Evolutionary conservation across 2,888 invertebrate species (phyloP).

Genomic region (Omphaloscelis lunosa): DNA sequence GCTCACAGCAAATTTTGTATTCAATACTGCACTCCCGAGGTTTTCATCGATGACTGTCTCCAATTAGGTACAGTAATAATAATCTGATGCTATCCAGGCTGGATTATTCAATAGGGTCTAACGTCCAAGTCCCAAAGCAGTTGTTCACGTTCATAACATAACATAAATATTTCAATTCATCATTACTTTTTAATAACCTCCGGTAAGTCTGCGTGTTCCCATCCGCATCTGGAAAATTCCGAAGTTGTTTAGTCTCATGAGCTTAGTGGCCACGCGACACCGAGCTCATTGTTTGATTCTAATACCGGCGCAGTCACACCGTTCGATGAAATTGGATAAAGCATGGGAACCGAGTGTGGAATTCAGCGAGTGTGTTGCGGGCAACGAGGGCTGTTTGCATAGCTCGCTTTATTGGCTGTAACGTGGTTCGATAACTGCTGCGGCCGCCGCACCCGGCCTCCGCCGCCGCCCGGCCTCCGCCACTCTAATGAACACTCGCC

Average conservation of each 20-base stretch:
- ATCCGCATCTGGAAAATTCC: constrained; percentile 80
- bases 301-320: constrained; percentile 82
- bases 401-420: constrained; percentile 89
- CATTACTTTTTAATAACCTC: constrained; percentile 63
- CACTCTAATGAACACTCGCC: constrained; percentile 81
- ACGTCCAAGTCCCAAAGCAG: constrained; percentile 25
- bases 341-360: constrained; percentile 88
- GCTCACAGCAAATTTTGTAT: constrained; percentile 77
- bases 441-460: constrained; percentile 68
- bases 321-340: constrained; percentile 89
- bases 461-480: constrained; percentile 70
- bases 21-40: constrained; percentile 71
- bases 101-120: constrained; percentile 19
- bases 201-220: constrained; percentile 68
- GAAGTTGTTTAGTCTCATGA: constrained; percentile 79
- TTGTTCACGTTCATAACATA: constrained; percentile 25
- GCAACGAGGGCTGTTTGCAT: constrained; percentile 86
- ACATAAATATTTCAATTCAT: constrained; percentile 50
- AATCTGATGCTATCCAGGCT: constrained; percentile 14
- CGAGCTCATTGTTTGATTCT: constrained; percentile 86
- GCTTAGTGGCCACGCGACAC: constrained; percentile 83
- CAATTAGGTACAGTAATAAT: constrained; percentile 57
- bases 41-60: constrained; percentile 72
- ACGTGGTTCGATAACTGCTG: constrained; percentile 82
- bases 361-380: constrained; percentile 83